Evolutionary conservation across 2,888 invertebrate species (phyloP).

Genomic region (Buathra laborator): DNA sequence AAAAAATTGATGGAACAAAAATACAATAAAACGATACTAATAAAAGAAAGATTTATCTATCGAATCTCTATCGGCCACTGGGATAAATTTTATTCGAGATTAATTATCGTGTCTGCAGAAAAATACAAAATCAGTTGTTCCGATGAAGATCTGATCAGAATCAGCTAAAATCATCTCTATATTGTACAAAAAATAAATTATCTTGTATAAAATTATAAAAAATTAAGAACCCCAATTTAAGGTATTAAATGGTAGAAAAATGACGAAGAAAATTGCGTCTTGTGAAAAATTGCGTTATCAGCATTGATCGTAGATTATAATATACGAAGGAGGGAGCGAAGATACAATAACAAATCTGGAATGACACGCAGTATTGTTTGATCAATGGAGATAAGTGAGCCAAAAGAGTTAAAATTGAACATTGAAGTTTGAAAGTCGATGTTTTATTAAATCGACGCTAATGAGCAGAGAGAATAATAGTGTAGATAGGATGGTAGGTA

Average conservation of each 20-base stretch:
- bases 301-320: neutral
- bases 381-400: conserved; percentile 13
- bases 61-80: conserved; percentile 11
- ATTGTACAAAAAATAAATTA: too few species aligned
- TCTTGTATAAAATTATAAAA: too few species aligned
- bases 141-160: neutral
- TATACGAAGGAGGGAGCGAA: neutral
- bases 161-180: too few species aligned
- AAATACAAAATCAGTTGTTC: neutral
- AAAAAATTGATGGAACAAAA: conserved; percentile 3
- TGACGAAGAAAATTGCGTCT: neutral
- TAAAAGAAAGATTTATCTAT: conserved; percentile 9
- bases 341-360: conserved; percentile 42
- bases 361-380: conserved; percentile 22
- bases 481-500: neutral
- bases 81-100: conserved; percentile 16
- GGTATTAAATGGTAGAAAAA: neutral
- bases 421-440: neutral
- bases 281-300: conserved; percentile 10
- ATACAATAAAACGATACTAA: neutral
- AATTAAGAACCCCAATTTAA: too few species aligned
- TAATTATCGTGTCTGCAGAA: neutral
- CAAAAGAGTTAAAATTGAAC: neutral
- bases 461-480: neutral
- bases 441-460: neutral